Base-by-base conservation (phyloP, 2,113 vertebrate genomes). In the Hyperoodon ampullatus region DNA sequence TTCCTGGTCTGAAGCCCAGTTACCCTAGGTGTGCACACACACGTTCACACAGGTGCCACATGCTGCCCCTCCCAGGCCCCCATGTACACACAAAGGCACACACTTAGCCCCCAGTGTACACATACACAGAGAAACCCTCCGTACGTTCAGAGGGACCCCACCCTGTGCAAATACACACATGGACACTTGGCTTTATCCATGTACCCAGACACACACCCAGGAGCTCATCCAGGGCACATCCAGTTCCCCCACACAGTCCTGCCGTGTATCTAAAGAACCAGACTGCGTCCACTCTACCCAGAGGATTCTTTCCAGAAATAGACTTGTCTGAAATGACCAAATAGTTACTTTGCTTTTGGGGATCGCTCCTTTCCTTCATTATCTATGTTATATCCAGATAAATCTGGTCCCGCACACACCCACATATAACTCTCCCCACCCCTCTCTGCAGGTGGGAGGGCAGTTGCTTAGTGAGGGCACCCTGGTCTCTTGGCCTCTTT, bases 301-400 rank as follows among this genome's bases (percentile, higher is more conserved):
- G 88, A 80, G 21, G 70, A 87, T 81, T 90, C 70, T 75, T 94
- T 72, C 18, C 28, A 89, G 72, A 97, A 63, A 33, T 28, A 68
- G 81, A 53, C 65, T 94, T 94, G 28, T 90, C 47, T 35, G 70
- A 95, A 93, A 80, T 39, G 63, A 96, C 66, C 75, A 74, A 68
- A 84, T 14, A 88, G 77, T 77, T 80, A 47, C 85, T 95, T 74
- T 85, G 55, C 75, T 86, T 95, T 71, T 82, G 88, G 93, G 77
- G 21, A 66, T 87, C 0, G 1, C 63, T 74, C 58, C 90, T 74
- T 50, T 80, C 42, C 26, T 70, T 78, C 42, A 19, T 82, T 26
- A 74, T 44, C 21, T 30, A 18, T 11, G 63, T 42, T 65, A 58
- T 70, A 42, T 9, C 15, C 8, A 30, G 58, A 55, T 7, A 60